Evolutionary conservation across 2,797 vertebrate species (phyloP).

Genomic region (Valencia hispanica): DNA sequence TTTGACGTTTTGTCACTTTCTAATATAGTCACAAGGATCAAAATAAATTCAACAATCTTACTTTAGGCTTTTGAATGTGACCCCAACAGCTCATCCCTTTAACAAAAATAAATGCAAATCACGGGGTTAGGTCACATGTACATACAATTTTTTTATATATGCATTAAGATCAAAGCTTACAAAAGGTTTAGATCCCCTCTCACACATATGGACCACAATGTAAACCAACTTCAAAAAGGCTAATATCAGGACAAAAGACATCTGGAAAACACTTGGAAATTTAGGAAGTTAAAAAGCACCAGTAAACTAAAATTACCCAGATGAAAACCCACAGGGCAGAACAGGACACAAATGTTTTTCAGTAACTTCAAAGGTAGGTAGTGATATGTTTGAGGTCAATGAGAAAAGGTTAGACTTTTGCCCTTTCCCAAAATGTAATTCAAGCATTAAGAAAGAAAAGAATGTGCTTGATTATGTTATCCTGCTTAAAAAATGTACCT

Average conservation of each 20-base stretch:
- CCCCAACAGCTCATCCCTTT: not conserved
- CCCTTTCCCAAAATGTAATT: not conserved
- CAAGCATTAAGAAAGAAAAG: not conserved
- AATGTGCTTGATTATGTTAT: not conserved
- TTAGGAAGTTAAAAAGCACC: conserved; percentile 36
- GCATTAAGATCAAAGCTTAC: not conserved
- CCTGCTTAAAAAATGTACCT: not conserved
- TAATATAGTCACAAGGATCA: conserved; percentile 1
- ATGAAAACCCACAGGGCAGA: conserved; percentile 3
- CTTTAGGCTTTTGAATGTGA: conserved; percentile 5
- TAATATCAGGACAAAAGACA: not conserved
- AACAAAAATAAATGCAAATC: conserved; percentile 2
- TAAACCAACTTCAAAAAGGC: not conserved
- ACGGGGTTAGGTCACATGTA: not conserved
- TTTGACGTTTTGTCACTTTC: conserved; percentile 9
- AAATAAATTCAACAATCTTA: conserved; percentile 16
- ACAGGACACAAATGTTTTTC: conserved; percentile 9
- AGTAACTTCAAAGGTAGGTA: not conserved
- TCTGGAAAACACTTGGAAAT: conserved; percentile 36
- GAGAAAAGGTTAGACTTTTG: not conserved
- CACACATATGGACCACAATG: not conserved
- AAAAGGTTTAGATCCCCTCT: not conserved
- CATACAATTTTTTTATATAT: not conserved
- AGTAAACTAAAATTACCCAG: not conserved
- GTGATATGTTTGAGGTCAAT: not conserved